Conservation (phyloP, 2,797 vertebrate genomes). For the Amazonetta brasiliensis region DNA sequence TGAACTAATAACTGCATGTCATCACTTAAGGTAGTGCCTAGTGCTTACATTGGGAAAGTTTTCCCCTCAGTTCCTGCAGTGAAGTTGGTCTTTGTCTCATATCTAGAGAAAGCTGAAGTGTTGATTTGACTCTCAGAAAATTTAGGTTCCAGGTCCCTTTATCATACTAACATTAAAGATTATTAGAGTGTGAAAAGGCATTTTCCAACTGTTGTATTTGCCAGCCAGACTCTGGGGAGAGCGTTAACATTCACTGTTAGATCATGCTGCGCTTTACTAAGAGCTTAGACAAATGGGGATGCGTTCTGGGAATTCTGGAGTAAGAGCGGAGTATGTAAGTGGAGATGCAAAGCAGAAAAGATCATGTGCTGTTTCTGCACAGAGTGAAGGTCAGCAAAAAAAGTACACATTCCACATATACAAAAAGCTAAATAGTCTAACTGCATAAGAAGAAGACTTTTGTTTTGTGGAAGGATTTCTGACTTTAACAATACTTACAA, state of each 20-base stretch:
- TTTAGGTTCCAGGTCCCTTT: not conserved
- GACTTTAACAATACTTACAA: not conserved
- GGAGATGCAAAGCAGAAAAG: conserved; percentile 20
- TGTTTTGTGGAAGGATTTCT: not conserved
- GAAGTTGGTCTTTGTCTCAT: not conserved
- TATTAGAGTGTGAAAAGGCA: not conserved
- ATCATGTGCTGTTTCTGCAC: not conserved
- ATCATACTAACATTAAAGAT: conserved; percentile 28
- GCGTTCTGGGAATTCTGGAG: not conserved
- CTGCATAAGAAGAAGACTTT: not conserved
- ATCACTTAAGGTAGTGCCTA: not conserved
- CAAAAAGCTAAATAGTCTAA: not conserved
- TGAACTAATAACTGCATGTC: not conserved
- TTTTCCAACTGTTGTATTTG: conserved; percentile 10
- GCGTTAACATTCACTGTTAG: not conserved
- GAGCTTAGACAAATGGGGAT: conserved; percentile 8
- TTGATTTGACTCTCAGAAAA: conserved; percentile 39
- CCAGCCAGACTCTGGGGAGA: not conserved
- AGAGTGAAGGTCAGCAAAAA: conserved; percentile 4
- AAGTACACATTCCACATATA: not conserved
- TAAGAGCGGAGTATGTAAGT: not conserved
- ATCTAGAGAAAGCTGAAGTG: not conserved
- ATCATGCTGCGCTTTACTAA: conserved; percentile 5
- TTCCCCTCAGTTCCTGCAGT: not conserved
- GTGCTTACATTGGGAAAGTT: not conserved